These are phyloP conservation scores for Hirtodrosophila trivittata DNA, from an alignment of 2,888 invertebrate genomes.

Conservation along the genomic window DNA sequence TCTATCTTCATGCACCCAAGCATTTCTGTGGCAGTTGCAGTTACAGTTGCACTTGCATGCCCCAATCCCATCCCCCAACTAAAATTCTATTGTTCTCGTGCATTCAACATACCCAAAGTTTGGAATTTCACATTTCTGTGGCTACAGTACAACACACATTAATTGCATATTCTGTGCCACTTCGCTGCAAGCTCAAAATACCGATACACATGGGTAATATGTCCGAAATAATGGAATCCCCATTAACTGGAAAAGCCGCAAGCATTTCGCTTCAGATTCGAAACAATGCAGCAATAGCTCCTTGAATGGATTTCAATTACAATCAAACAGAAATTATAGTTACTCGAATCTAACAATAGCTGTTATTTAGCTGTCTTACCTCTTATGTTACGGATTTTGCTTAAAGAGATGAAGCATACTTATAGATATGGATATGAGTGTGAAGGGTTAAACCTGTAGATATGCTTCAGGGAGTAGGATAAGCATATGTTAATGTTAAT, in stretches of 20 bases:
- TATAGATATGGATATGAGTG: no score
- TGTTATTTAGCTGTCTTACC: no score
- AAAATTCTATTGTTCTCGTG: conserved; percentile 43
- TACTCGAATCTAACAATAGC: no score
- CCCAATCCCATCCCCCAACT: conserved; percentile 32
- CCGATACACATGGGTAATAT: conserved; percentile 12
- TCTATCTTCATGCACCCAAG: conserved; percentile 47
- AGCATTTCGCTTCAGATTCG: no score
- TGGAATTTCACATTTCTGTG: conserved; percentile 5
- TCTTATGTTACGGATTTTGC: no score
- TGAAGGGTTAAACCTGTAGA: no score
- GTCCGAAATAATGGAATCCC: not conserved
- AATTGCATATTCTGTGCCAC: conserved; percentile 45
- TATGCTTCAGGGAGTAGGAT: no score
- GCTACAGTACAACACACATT: conserved; percentile 22
- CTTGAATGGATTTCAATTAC: no score
- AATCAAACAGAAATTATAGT: no score
- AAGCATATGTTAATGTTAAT: no score
- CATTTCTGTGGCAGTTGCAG: conserved; percentile 17
- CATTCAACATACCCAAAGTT: conserved; percentile 26
- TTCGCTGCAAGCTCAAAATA: conserved; percentile 31
- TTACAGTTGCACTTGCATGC: conserved; percentile 11
- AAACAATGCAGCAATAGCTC: not conserved
- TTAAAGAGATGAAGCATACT: no score
- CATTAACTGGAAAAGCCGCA: no score